phyloP scores from a whole-genome alignment of 2,113 vertebrate genomes.

The Tyrannus savana region DNA sequence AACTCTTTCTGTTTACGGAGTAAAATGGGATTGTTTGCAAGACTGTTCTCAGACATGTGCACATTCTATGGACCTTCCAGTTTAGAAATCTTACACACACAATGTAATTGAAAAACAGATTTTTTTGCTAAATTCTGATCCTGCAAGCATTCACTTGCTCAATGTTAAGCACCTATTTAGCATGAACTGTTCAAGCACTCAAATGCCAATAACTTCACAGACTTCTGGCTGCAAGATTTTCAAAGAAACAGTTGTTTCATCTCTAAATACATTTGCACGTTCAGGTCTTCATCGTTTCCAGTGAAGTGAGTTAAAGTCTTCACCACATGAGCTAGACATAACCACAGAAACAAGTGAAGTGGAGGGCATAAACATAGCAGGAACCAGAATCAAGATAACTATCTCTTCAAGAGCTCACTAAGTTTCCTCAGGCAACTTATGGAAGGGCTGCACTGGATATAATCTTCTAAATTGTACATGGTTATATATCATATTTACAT shows the following conservation, averaged over 20 bases:
- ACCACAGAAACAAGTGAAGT: slow-evolving; percentile 4
- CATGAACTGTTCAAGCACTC: not conserved
- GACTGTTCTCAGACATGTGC: not conserved
- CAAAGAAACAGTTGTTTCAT: not conserved
- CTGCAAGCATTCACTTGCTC: not conserved
- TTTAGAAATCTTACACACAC: not conserved
- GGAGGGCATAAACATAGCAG: not conserved
- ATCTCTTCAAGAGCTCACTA: not conserved
- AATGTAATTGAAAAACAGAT: not conserved
- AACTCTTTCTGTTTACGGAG: not conserved
- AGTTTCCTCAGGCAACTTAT: slow-evolving; percentile 15
- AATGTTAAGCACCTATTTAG: not conserved
- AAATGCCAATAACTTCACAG: not conserved
- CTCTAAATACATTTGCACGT: not conserved
- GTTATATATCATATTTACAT: slow-evolving; percentile 62
- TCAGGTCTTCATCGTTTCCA: not conserved
- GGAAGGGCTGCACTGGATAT: slow-evolving; percentile 41
- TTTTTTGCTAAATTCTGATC: not conserved
- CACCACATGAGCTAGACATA: not conserved
- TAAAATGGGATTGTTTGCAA: not conserved
- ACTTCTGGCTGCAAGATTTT: not conserved
- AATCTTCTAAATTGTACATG: not conserved
- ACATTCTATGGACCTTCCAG: not conserved
- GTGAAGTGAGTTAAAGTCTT: not conserved
- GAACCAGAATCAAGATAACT: not conserved